A percentile compares a stretch with the other conserved stretches of the same genome.
These are phyloP conservation scores for Euleptes europaea DNA, from an alignment of 2,113 vertebrate genomes.

Conservation along the genomic window DNA sequence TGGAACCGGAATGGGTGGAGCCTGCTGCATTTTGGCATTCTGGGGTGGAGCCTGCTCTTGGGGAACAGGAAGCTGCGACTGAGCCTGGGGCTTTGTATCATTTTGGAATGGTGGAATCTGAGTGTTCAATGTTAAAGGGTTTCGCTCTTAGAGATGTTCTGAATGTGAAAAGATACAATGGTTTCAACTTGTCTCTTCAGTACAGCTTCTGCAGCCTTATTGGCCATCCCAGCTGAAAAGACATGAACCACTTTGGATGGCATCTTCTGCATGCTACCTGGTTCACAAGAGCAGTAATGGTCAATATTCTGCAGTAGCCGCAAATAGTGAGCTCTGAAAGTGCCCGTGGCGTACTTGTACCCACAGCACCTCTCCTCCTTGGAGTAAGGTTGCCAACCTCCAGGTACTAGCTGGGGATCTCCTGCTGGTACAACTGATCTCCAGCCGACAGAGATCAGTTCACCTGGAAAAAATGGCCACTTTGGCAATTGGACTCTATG, in stretches of 20 bases:
- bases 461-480: too few relatives aligned
- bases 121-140: conserved; percentile 90
- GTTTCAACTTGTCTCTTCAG: conserved; percentile 96
- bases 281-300: conserved; percentile 62
- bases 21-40: conserved; percentile 88
- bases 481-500: too few relatives aligned
- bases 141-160: conserved; percentile 97
- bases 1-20: conserved; percentile 79
- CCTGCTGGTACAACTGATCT: too few relatives aligned
- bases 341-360: too few relatives aligned
- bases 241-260: conserved; percentile 97
- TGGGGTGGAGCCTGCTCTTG: conserved; percentile 92
- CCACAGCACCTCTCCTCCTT: too few relatives aligned
- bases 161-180: conserved; percentile 96
- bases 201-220: conserved; percentile 98
- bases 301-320: too few relatives aligned
- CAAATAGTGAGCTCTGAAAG: too few relatives aligned
- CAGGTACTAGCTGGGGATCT: too few relatives aligned
- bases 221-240: conserved; percentile 98
- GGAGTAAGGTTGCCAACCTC: too few relatives aligned
- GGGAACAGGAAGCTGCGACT: conserved; percentile 77
- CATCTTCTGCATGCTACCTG: conserved; percentile 87
- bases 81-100: conserved; percentile 84
- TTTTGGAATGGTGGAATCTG: conserved; percentile 86
- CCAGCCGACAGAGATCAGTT: too few relatives aligned